Base-by-base conservation (phyloP, 2,888 invertebrate species). In the Lamproptera curius region DNA sequence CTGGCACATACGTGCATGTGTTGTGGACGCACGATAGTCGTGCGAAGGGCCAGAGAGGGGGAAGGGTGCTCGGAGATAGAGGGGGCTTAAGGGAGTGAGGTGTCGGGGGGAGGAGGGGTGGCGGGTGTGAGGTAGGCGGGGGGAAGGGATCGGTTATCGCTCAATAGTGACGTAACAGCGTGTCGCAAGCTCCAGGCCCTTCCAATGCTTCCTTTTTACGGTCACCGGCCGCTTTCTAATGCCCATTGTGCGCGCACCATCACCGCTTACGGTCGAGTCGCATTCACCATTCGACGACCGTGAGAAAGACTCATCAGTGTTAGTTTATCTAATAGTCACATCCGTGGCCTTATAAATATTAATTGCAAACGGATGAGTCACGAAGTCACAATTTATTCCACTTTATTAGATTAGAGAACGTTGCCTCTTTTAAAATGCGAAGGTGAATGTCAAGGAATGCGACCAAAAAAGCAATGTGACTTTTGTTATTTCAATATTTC, bases 151-250 rank as follows among this genome's bases (percentile, higher is more conserved):
- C 61, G 59, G 63, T 63, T 70, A 70, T 73, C 73, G 75, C 67
- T 75, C 74, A 70, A 76, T 70, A 73, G 65, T 85, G 77, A 82
- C 76, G 81, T 77, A 84, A 85, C 71, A 70, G 59, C 67, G 74
- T 82, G 81, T 83, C 72, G 76, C 76, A 80, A 79, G 74, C 65
- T 63, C 55, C 56, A 58, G 69, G 43, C 42, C 83, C 80, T 80
- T 81, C 79, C 67, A 78, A 65, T 75, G 69, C 70, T 79, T 79
- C 84, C 81, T 85, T 82, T 84, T 81, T 80, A 82, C 83, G 81
- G 85, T 78, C 77, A 76, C 73, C 65, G 67, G 71, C 61, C 69
- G 81, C 86, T 86, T 87, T 86, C 86, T 85, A 85, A 85, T 79
- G 72, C 65, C 70, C 70, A 84, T 85, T 84, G 86, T 84, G 72